Conservation (phyloP, 2,113 vertebrate genomes). For the Rhipidura dahli region DNA sequence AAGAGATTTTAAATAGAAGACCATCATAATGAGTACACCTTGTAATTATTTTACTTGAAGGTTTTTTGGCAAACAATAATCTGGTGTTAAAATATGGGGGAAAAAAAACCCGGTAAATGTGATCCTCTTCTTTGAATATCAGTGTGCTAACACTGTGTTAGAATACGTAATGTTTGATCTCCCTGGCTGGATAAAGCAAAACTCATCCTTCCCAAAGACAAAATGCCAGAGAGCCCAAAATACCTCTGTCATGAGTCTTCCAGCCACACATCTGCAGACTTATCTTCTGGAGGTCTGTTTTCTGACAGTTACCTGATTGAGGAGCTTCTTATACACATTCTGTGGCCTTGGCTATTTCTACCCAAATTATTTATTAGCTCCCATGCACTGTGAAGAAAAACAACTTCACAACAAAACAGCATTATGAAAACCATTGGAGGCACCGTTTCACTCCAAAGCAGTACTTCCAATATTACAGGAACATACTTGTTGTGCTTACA, state of each 20-base stretch:
- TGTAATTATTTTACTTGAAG: neutral
- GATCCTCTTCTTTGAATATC: neutral
- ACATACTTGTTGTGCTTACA: neutral
- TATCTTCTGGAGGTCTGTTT: neutral
- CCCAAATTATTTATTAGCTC: neutral
- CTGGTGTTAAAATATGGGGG: neutral
- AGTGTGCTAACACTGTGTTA: neutral
- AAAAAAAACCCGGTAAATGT: neutral
- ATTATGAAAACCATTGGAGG: neutral
- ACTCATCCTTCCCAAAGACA: neutral
- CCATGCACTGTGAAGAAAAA: neutral
- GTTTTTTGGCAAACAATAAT: neutral
- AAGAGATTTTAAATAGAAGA: neutral
- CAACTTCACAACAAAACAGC: neutral
- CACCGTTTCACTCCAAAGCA: neutral
- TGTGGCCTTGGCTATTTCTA: neutral
- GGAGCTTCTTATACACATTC: neutral
- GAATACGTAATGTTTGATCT: neutral
- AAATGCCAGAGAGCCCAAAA: neutral
- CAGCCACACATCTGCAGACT: neutral
- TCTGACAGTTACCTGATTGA: neutral
- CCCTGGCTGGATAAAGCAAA: neutral
- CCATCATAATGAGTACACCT: neutral
- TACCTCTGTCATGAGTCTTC: neutral
- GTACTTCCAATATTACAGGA: neutral